A percentile compares a stretch with the other conserved stretches of the same genome.
Evolutionary conservation across 2,797 vertebrate genomes (phyloP).

Genomic region (Capromys pilorides): DNA sequence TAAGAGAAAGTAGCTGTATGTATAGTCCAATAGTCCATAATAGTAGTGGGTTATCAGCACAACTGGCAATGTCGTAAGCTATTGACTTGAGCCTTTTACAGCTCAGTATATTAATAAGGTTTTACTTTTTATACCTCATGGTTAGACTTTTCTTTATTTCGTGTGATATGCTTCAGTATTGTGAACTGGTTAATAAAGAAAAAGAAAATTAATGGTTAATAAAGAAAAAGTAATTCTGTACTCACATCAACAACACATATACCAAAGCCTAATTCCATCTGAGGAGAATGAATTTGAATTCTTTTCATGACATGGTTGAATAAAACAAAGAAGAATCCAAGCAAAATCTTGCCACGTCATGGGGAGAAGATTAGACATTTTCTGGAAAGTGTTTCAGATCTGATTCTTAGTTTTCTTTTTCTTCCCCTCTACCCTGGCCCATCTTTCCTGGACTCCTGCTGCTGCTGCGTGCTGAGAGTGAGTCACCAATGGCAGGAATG

Average conservation of each 20-base stretch:
- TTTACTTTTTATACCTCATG: no score
- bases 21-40: no score
- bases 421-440: not conserved
- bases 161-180: not conserved
- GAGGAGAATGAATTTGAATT: constrained; percentile 48
- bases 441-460: not conserved
- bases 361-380: not conserved
- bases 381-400: not conserved
- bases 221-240: not conserved
- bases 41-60: no score
- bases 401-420: not conserved
- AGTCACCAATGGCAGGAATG: constrained; percentile 36
- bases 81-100: no score
- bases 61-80: no score
- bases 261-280: not conserved
- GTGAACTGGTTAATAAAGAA: constrained; percentile 1
- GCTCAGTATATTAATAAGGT: no score
- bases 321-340: not conserved
- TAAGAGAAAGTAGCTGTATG: no score
- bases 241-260: not conserved
- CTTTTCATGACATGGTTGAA: not conserved
- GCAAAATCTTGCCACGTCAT: not conserved
- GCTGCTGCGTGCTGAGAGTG: not conserved
- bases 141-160: not conserved
- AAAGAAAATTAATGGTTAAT: not conserved